Conservation (phyloP, 2,113 vertebrate species). For the Anoplopoma fimbria region DNA sequence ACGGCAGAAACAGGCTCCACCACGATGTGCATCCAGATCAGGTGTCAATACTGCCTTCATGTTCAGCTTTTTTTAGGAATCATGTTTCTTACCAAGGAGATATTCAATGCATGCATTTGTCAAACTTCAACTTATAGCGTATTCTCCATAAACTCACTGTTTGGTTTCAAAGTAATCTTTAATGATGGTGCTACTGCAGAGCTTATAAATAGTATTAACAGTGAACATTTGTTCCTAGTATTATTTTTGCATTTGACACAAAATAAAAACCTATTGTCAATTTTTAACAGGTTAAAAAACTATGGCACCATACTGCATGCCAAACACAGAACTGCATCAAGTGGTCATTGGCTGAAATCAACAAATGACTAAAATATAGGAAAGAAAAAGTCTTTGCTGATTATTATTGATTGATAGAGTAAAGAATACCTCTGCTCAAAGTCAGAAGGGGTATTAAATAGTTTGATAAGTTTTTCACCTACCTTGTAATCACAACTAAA, state of each 20-base stretch:
- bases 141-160: not conserved
- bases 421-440: too few relatives aligned
- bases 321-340: not conserved
- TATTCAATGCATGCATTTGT: not conserved
- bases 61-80: too few relatives aligned
- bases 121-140: not conserved
- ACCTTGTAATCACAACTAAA: not conserved
- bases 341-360: not conserved
- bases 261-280: not conserved
- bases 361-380: not conserved
- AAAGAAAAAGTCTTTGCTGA: not conserved
- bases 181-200: not conserved
- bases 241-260: not conserved
- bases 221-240: not conserved
- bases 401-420: too few relatives aligned
- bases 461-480: not conserved
- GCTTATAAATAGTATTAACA: not conserved
- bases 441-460: not conserved
- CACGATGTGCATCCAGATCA: not conserved
- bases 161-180: not conserved
- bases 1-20: too few relatives aligned
- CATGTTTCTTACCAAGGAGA: not conserved
- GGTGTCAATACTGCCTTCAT: not conserved
- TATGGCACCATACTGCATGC: not conserved
- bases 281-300: not conserved